phyloP scores from a whole-genome alignment of 2,797 vertebrate genomes.

The Huso huso region DNA sequence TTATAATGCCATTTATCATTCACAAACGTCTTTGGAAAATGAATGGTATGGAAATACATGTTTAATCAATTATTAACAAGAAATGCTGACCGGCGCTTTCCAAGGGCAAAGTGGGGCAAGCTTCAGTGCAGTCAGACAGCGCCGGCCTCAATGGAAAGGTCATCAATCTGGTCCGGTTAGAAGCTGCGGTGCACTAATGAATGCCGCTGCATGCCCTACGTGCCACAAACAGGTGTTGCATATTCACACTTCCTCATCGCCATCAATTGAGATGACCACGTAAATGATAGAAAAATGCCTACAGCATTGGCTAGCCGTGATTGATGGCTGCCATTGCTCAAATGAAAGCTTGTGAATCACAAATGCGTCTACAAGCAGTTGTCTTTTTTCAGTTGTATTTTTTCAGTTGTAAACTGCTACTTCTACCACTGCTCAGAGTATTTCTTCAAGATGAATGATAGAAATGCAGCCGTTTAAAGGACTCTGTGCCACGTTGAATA shows the following conservation, averaged over 20 bases:
- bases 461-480: slow-evolving; percentile 40
- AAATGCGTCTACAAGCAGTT: slow-evolving; percentile 41
- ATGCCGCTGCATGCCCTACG: slow-evolving; percentile 27
- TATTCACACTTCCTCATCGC: slow-evolving; percentile 34
- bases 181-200: slow-evolving; percentile 38
- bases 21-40: slow-evolving; percentile 20
- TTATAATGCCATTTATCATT: slow-evolving; percentile 17
- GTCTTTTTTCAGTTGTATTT: slow-evolving; percentile 47
- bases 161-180: slow-evolving; percentile 34
- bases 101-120: slow-evolving; percentile 32
- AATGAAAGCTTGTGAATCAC: slow-evolving; percentile 53
- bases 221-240: slow-evolving; percentile 29
- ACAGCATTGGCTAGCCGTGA: slow-evolving; percentile 34
- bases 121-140: slow-evolving; percentile 26
- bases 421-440: slow-evolving; percentile 27
- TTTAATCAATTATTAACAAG: slow-evolving; percentile 28
- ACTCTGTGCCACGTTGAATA: slow-evolving; percentile 32
- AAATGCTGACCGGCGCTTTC: slow-evolving; percentile 34
- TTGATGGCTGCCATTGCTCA: slow-evolving; percentile 50
- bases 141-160: slow-evolving; percentile 37
- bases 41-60: slow-evolving; percentile 28
- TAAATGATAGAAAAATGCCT: slow-evolving; percentile 31
- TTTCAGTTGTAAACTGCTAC: slow-evolving; percentile 51
- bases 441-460: slow-evolving; percentile 48
- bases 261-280: slow-evolving; percentile 14